Base-by-base conservation (phyloP, 2,797 vertebrate genomes). In the Ficedula albicollis region DNA sequence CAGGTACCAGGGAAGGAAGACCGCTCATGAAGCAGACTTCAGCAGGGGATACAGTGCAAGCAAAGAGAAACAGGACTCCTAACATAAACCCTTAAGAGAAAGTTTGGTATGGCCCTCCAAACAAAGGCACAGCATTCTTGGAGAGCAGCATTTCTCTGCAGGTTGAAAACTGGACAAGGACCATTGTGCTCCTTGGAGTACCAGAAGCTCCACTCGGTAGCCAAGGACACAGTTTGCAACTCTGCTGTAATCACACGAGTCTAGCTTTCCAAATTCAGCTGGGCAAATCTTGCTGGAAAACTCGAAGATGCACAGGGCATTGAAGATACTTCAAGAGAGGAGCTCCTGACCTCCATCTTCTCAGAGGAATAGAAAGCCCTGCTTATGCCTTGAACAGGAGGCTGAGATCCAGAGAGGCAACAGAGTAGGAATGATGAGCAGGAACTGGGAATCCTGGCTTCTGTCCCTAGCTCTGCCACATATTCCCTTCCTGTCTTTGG, bases 401-500 rank as follows among this genome's bases (percentile, higher is more conserved):
- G 38, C 74, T 20, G 29, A 87, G 60, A 89, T 52, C 14, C 51
- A 66, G 39, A 75, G 44, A 66, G 18, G 32, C 55, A 70, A 55
- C 29, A 25, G 21, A 58, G 55, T 4, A 84, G 39, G 10, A 89
- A 27, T 3, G 15, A 83, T n/a, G 36, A 95, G 58, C 52, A 39
- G 75, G 41, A 82, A 79, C 8, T 5, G 9, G 41, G 70, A 90
- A 86, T 77, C 60, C 84, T 93, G 60, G 55, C 81, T 89, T 44
- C 86, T 58, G 26, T 89, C 81, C 64, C 88, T 32, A 83, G 92
- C 49, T 89, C 81, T 94, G 92, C 41, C 86, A 86, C 73, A 85
- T 49, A 93, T 93, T 95, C 89, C 54, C 64, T 94, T 95, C 94
- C 93, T 79, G 70, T 32, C 90, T 76, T 82, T n/a, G n/a, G 26